Conservation (phyloP, 2,888 invertebrate species). For the Lasioglossum figueresi region DNA sequence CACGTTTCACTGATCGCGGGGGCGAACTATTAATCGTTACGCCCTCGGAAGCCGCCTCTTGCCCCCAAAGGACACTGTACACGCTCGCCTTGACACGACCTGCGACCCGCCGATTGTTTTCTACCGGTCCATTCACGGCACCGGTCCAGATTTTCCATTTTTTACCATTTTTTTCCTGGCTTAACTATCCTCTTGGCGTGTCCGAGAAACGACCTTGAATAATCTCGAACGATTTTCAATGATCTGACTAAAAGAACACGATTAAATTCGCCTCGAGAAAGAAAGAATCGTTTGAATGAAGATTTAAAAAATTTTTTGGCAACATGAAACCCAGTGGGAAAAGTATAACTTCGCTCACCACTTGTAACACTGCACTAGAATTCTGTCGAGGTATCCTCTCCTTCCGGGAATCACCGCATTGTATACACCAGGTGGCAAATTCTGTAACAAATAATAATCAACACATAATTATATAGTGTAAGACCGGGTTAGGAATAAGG, state of each 20-base stretch:
- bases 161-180: accelerated
- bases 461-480: neutral
- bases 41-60: conserved; percentile 16
- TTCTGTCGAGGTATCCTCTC: conserved; percentile 17
- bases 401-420: conserved; percentile 57
- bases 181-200: neutral
- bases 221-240: neutral
- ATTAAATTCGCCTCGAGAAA: no score
- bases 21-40: conserved; percentile 32
- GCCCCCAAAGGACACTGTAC: neutral
- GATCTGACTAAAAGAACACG: no score
- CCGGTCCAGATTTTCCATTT: neutral
- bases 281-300: neutral
- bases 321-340: accelerated
- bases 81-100: neutral
- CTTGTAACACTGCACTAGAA: conserved; percentile 38
- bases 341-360: conserved; percentile 24
- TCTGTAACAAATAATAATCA: conserved; percentile 31
- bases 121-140: neutral
- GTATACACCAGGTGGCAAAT: conserved; percentile 38
- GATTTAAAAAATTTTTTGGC: neutral
- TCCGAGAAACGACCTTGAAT: neutral
- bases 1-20: conserved; percentile 24
- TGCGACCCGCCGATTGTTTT: neutral
- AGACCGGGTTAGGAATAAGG: no score